Conservation (phyloP, 1,140 invertebrate species). For the Drosophila ogumai region DNA sequence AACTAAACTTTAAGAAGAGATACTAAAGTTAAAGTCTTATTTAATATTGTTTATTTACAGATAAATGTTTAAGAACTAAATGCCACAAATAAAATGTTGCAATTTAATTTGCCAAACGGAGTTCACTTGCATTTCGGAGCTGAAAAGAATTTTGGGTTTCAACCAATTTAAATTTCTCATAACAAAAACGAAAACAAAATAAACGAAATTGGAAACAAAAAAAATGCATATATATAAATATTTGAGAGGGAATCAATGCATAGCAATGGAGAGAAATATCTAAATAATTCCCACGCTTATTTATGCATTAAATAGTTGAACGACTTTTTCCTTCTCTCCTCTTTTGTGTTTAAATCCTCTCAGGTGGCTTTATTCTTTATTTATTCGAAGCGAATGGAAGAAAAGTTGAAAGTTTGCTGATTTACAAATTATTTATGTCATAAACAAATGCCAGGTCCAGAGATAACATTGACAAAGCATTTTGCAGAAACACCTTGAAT, state of each 20-base stretch:
- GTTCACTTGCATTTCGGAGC: not conserved
- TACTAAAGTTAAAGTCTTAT: not conserved
- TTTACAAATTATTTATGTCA: slow-evolving; percentile 45
- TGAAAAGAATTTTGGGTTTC: not conserved
- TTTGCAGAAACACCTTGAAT: slow-evolving; percentile 27
- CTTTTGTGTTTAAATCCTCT: not conserved
- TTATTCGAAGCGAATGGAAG: not conserved
- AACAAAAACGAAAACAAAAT: not conserved
- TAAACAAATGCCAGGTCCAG: slow-evolving; percentile 18
- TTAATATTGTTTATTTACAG: not conserved
- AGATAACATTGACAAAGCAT: slow-evolving; percentile 25
- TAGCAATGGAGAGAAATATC: slow-evolving; percentile 1
- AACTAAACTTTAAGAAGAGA: not conserved
- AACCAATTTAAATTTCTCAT: not conserved
- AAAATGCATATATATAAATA: not conserved
- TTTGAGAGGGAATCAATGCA: slow-evolving; percentile 6
- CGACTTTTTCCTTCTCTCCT: not conserved
- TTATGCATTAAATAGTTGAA: slow-evolving; percentile 21
- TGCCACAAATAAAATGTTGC: not conserved
- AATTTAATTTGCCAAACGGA: not conserved
- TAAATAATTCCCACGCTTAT: slow-evolving; percentile 20
- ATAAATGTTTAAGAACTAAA: not conserved
- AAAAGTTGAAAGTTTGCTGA: slow-evolving; percentile 26
- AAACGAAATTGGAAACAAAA: not conserved
- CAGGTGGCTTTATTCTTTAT: not conserved